These are phyloP conservation scores for Scylla paramamosain DNA, from an alignment of 1,140 invertebrate species.

Conservation along the genomic window DNA sequence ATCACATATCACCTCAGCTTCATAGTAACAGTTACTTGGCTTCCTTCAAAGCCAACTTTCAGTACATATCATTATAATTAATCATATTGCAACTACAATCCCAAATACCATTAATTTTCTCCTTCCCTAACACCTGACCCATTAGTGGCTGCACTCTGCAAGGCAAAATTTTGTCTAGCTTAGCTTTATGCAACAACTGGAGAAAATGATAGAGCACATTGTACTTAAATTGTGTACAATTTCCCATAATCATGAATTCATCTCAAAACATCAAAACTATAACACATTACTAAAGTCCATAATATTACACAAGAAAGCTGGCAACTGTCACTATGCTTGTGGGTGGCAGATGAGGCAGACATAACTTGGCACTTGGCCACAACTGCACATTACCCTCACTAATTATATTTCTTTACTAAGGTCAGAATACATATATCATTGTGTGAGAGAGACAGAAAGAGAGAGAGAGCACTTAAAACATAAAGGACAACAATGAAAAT, in stretches of 20 bases:
- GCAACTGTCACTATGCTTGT: constrained; percentile 1
- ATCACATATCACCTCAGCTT: not conserved
- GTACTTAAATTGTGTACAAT: not conserved
- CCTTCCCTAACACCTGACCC: not conserved
- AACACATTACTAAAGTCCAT: not conserved
- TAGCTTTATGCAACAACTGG: not conserved
- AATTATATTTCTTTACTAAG: not conserved
- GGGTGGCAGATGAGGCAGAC: not conserved
- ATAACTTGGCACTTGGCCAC: not conserved
- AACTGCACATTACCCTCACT: not conserved
- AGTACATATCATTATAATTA: not conserved
- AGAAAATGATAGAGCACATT: not conserved
- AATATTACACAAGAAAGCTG: not conserved
- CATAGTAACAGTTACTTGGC: not conserved
- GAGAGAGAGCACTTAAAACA: not conserved
- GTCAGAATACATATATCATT: not conserved
- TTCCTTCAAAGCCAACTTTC: not conserved
- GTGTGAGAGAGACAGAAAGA: not conserved
- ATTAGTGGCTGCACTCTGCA: not conserved
- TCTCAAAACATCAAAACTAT: not conserved
- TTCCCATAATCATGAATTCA: not conserved
- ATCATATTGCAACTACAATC: not conserved
- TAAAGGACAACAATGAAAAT: not conserved
- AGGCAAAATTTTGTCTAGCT: not conserved
- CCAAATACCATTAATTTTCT: not conserved